These are phyloP conservation scores for Odontomachus brunneus DNA, from an alignment of 1,140 invertebrate genomes.

Conservation along the genomic window DNA sequence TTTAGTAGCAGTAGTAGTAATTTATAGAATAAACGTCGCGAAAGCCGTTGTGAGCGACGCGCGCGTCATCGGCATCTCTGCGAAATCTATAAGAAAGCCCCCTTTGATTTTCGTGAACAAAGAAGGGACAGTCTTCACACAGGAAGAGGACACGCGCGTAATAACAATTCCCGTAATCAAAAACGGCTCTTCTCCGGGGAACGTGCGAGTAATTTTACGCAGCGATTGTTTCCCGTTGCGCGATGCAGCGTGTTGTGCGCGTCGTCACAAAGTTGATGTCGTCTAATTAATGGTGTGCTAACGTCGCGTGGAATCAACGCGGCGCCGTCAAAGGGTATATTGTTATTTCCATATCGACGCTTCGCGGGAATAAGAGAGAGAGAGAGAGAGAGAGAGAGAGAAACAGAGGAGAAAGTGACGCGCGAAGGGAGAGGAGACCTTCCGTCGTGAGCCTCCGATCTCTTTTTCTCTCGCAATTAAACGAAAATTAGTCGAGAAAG, in stretches of 20 bases:
- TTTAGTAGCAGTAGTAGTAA: neutral
- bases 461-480: slow-evolving; percentile 71
- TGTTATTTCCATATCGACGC: slow-evolving; percentile 62
- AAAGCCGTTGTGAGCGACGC: neutral
- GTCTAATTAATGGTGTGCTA: slow-evolving; percentile 69
- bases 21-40: neutral
- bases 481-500: slow-evolving; percentile 77
- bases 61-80: neutral
- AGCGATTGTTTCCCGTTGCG: slow-evolving; percentile 29
- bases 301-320: slow-evolving; percentile 45
- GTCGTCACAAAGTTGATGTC: slow-evolving; percentile 67
- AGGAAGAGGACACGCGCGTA: neutral
- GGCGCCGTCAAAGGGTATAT: slow-evolving; percentile 66
- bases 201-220: slow-evolving; percentile 53
- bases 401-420: neutral
- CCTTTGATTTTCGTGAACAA: neutral
- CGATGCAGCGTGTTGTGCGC: neutral
- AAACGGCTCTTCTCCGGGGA: slow-evolving; percentile 32
- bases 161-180: slow-evolving; percentile 26
- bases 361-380: slow-evolving; percentile 34
- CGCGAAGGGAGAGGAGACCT: too few relatives aligned
- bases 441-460: slow-evolving; percentile 16
- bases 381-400: slow-evolving; percentile 10
- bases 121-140: neutral
- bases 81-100: neutral